Base-by-base conservation (phyloP, 2,888 invertebrate species). In the Mechanitis messenoides region DNA sequence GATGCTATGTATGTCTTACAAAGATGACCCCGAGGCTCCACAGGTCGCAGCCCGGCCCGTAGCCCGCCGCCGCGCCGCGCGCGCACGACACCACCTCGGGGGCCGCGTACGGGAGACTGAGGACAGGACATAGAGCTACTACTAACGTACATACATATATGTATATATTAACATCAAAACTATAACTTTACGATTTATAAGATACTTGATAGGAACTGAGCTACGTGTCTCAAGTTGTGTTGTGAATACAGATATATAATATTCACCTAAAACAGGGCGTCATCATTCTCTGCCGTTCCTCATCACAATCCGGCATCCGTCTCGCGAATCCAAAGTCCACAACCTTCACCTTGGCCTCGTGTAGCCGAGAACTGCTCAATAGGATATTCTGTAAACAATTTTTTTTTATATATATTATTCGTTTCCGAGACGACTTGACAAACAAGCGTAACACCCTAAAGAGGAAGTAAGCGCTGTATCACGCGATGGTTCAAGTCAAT, bases 321-420 rank as follows among this genome's bases (percentile, higher is more conserved):
- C 96, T 91, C 20, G 98, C 97, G 87, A 98, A 98, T 9, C 99
- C 98, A 83, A 99, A 99, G 87, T 99, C 99, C 1, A 98, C 96
- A 50, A 99, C 93, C 80, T 98, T 97, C 31, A 98, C 92, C 0
- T 74, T 74, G 0, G 89, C 87, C 62, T 87, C 88, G 68, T 70
- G 70, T 54, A 87, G 71, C 0, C 79, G 73, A 9, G 70, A 69
- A 50, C 79, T 81, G 2, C 83, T 81, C 35, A 91, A 76, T 4
- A 90, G 77, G 28, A 90, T 86, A 66, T 91, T 91, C 90, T 91
- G 79, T 0, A 70, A 75, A 61, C 3, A 61, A n/a, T 28, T 20
- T 20, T 20, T 6, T 55, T 46, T 38, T 7, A 53, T 28, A 33
- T 1, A 31, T 46, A 28, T 11, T 3, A 54, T 11, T 45, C 28